Conservation (phyloP, 2,113 vertebrate species). For the Glaucidium brasilianum region DNA sequence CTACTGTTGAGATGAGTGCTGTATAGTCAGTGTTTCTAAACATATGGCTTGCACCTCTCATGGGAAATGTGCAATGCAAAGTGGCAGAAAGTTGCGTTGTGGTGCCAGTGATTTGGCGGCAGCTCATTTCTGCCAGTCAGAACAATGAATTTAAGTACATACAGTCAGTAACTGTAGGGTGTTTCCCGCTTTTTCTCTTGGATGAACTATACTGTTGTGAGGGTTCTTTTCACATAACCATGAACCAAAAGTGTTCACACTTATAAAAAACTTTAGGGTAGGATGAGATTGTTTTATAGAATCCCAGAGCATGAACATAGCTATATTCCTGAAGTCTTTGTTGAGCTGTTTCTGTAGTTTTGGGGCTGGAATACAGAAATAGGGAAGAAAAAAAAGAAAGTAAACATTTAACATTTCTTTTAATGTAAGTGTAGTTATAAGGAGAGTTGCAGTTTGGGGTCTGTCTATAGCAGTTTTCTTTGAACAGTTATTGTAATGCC, state of each 20-base stretch:
- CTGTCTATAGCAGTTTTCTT: background rate
- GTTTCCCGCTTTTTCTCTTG: background rate
- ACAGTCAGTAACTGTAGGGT: background rate
- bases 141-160: background rate
- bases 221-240: background rate
- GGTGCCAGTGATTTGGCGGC: background rate
- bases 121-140: conserved; percentile 5
- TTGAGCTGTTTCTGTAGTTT: background rate
- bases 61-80: background rate
- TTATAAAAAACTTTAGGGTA: background rate
- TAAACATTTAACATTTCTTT: background rate
- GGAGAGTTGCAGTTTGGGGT: background rate
- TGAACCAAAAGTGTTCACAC: background rate
- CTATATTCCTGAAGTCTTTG: background rate
- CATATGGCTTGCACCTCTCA: background rate
- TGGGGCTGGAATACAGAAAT: background rate
- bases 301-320: background rate
- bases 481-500: background rate
- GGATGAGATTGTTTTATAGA: background rate
- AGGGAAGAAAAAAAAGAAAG: background rate
- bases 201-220: background rate
- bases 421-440: background rate
- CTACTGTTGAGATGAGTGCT: background rate
- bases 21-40: background rate
- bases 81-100: background rate